phyloP scores from a whole-genome alignment of 2,888 invertebrate genomes.

The Troilus luridus region DNA sequence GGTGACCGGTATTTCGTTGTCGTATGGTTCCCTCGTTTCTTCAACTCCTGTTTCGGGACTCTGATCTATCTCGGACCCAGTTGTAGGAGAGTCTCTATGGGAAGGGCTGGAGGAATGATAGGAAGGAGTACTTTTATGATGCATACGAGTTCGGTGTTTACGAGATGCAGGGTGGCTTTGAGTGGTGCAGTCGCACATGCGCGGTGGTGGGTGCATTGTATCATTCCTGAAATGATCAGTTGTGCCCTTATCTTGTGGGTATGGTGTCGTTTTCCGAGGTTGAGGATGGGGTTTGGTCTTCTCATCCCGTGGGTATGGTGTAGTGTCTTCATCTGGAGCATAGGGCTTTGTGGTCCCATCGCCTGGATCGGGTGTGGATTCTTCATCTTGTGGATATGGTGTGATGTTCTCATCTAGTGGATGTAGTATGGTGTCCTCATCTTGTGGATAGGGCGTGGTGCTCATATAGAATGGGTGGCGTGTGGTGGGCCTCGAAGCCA shows the following conservation, averaged over 20 bases:
- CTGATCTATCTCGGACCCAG: background rate
- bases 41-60: background rate
- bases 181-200: background rate
- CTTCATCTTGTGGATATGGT: too few relatives aligned
- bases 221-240: too few relatives aligned
- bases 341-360: too few relatives aligned
- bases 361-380: too few relatives aligned
- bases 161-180: background rate
- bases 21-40: background rate
- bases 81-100: background rate
- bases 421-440: background rate
- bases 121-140: background rate
- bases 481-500: background rate
- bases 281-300: too few relatives aligned
- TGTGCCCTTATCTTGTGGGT: background rate
- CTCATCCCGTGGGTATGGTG: too few relatives aligned
- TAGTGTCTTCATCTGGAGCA: too few relatives aligned
- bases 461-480: background rate
- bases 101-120: background rate
- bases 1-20: background rate
- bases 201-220: background rate
- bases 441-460: background rate
- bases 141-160: too few relatives aligned
- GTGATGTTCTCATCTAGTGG: background rate
- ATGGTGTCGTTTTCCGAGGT: too few relatives aligned